Conservation (phyloP, 2,888 invertebrate genomes). For the Tinea trinotella region DNA sequence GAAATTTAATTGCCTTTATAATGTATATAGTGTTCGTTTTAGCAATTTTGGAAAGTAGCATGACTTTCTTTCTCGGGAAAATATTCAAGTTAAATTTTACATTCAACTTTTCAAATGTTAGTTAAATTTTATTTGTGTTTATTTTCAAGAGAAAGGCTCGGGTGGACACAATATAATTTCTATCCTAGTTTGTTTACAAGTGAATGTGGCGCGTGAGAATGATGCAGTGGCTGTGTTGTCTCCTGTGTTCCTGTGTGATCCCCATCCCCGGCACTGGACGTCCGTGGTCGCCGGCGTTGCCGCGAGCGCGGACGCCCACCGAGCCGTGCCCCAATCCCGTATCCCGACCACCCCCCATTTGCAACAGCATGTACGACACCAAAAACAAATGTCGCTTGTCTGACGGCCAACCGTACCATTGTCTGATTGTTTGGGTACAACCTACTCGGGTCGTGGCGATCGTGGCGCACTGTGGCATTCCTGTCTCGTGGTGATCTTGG, state of each 20-base stretch:
- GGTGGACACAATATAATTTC: constrained; percentile 56
- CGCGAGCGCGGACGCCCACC: constrained; percentile 37
- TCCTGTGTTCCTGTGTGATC: constrained; percentile 25
- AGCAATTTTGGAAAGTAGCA: constrained; percentile 26
- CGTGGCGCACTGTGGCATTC: constrained; percentile 61
- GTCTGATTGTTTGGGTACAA: constrained; percentile 74
- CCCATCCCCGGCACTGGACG: constrained; percentile 35
- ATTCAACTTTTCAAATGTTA: background rate
- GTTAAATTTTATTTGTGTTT: background rate
- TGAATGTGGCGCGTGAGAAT: constrained; percentile 17
- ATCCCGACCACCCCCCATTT: constrained; percentile 55
- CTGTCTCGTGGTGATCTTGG: constrained; percentile 27
- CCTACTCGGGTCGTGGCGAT: constrained; percentile 73
- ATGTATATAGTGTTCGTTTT: constrained; percentile 10
- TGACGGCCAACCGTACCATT: constrained; percentile 75
- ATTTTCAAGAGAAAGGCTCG: constrained; percentile 27
- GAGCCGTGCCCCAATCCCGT: constrained; percentile 29
- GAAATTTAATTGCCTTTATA: background rate
- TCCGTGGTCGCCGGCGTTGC: constrained; percentile 23
- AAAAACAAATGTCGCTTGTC: constrained; percentile 72
- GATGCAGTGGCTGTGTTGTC: constrained; percentile 21
- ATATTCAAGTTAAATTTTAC: constrained; percentile 36
- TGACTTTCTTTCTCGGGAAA: constrained; percentile 48
- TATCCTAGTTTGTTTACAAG: constrained; percentile 22
- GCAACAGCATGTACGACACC: constrained; percentile 69